Evolutionary conservation across 1,140 invertebrate genomes (phyloP), one percentile per base, ranked within the genome.

Genomic region (Pseudomyrmex gracilis): DNA sequence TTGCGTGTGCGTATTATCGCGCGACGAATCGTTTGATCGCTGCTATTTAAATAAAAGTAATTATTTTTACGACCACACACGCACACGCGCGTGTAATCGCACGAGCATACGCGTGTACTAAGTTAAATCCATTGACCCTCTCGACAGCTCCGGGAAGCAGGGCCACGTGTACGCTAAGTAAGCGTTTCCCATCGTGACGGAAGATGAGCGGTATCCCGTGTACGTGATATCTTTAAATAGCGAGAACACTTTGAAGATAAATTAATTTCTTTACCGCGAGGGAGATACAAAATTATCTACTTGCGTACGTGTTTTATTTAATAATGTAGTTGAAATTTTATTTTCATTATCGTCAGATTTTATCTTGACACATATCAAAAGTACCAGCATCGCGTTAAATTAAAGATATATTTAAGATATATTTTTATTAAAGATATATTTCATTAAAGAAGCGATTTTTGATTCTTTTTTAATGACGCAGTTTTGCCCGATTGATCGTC

Each of bases 191-290:
- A 15, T 22, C 24, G 55, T 88, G 58, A 45, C 60, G 24, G 66
- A 55, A 71, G 74, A 20, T 53, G 66, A 85, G 66, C 53, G 73
- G 64, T 64, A 78, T 77, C 68, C 57, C 68, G 49, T 57, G 68
- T 45, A 51, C 49, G 49, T 12, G 49, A 51, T 51, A 22, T 60
- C 17, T 17, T 60, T 9, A 60, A 22, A 60, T 20, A 60, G 20
- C 17, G 20, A 60, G n/a, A 60, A 34, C 7, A 5, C n/a, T 57
- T 60, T 60, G 9, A 60, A 22, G 20, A 4, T 20, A 22, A 17
- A 20, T 60, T 60, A 12, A 8, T 60, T 22, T 60, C 12, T 60
- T 8, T 22, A 57, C n/a, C 2, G n/a, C 34, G 34, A 34, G 34
- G 7, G 34, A 34, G n/a, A n/a, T n/a, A n/a, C n/a, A n/a, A 34